phyloP scores from a whole-genome alignment of 2,113 vertebrate genomes.

The Polyodon spathula region DNA sequence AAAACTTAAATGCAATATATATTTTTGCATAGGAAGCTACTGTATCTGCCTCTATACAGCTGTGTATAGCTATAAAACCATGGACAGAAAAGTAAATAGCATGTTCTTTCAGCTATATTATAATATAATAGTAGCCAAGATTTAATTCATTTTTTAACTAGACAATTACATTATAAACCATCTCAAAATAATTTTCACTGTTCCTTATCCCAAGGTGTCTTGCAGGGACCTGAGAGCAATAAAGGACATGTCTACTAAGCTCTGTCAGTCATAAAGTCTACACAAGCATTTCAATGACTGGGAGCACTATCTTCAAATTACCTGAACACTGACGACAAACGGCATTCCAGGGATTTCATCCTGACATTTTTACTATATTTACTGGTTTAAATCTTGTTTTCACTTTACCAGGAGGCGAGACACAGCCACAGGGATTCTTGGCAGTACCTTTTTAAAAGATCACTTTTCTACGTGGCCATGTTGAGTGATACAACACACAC shows the following conservation, averaged over 20 bases:
- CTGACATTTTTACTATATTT: slow-evolving; percentile 23
- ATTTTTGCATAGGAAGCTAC: no score
- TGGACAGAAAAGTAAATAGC: no score
- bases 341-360: slow-evolving; percentile 25
- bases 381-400: slow-evolving; percentile 19
- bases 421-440: slow-evolving; percentile 21
- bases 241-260: background rate
- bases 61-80: no score
- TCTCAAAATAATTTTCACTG: background rate
- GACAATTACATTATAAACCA: background rate
- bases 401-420: slow-evolving; percentile 25
- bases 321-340: background rate
- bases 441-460: no score
- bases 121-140: no score
- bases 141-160: background rate
- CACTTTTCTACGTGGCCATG: no score
- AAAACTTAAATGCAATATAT: no score
- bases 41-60: no score
- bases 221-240: background rate
- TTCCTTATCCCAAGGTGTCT: background rate
- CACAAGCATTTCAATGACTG: background rate
- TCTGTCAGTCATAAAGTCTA: background rate
- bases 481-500: no score
- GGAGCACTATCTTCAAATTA: background rate
- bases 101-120: no score